Evolutionary conservation across 2,797 vertebrate genomes (phyloP).

Genomic region (Enteromius anoplus): DNA sequence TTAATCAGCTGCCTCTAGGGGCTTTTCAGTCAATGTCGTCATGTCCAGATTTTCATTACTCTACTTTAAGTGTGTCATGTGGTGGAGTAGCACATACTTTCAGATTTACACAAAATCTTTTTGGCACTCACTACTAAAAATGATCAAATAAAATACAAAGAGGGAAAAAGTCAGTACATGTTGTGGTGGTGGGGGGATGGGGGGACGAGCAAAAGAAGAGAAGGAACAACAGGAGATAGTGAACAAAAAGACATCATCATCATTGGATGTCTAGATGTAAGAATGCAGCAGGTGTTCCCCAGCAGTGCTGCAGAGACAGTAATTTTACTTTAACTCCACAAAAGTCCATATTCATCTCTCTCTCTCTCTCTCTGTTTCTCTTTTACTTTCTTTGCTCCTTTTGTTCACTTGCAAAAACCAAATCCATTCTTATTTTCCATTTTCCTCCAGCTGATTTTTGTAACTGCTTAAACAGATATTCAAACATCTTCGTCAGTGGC

Average conservation of each 20-base stretch:
- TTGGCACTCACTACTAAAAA: not conserved
- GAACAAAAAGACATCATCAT: not conserved
- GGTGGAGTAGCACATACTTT: not conserved
- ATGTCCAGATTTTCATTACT: conserved; percentile 13
- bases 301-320: not conserved
- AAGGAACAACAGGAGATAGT: not conserved
- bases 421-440: not conserved
- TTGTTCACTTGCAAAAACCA: not conserved
- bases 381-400: not conserved
- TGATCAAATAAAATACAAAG: not conserved
- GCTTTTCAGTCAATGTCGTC: conserved; percentile 1
- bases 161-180: not conserved
- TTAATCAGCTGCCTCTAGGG: conserved; percentile 6
- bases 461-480: not conserved
- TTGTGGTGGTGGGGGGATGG: too few relatives aligned
- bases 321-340: conserved; percentile 27
- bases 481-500: too few relatives aligned
- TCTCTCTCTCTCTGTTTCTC: not conserved
- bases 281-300: conserved; percentile 12
- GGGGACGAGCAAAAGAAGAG: not conserved
- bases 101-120: not conserved
- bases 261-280: not conserved
- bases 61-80: not conserved
- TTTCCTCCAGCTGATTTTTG: not conserved
- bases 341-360: conserved; percentile 7